These are phyloP conservation scores for Brassicogethes aeneus DNA, from an alignment of 2,888 invertebrate genomes.

Conservation along the genomic window DNA sequence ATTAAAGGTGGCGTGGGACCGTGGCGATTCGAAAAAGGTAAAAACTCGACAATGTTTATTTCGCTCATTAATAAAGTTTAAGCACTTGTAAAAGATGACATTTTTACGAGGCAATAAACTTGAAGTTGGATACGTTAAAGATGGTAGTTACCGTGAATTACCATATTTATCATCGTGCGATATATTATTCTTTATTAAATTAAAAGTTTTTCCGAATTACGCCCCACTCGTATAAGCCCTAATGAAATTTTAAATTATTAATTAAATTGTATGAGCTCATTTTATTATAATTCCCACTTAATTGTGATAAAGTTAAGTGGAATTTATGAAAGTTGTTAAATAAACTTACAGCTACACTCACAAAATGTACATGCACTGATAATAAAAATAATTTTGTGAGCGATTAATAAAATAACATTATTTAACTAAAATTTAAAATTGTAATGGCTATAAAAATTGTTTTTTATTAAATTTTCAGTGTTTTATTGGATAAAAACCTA, in stretches of 20 bases:
- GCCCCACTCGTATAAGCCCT: background rate
- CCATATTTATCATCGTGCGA: slow-evolving; percentile 11
- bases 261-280: background rate
- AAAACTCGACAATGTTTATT: slow-evolving; percentile 10
- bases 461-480: too few species aligned
- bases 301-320: slow-evolving; percentile 2
- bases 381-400: too few species aligned
- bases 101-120: slow-evolving; percentile 12
- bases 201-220: background rate
- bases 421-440: too few species aligned
- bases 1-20: too few species aligned
- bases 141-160: slow-evolving; percentile 13
- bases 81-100: slow-evolving; percentile 13
- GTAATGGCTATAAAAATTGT: too few species aligned
- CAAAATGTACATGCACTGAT: too few species aligned
- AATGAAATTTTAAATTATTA: slow-evolving; percentile 3
- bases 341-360: background rate
- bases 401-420: too few species aligned
- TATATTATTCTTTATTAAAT: slow-evolving; percentile 14
- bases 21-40: too few species aligned
- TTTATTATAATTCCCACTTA: slow-evolving; percentile 1
- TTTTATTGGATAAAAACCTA: too few species aligned
- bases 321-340: slow-evolving; percentile 1
- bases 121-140: slow-evolving; percentile 11
- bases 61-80: slow-evolving; percentile 16